phyloP scores from a whole-genome alignment of 2,113 vertebrate species.

The Salvelinus fontinalis region DNA sequence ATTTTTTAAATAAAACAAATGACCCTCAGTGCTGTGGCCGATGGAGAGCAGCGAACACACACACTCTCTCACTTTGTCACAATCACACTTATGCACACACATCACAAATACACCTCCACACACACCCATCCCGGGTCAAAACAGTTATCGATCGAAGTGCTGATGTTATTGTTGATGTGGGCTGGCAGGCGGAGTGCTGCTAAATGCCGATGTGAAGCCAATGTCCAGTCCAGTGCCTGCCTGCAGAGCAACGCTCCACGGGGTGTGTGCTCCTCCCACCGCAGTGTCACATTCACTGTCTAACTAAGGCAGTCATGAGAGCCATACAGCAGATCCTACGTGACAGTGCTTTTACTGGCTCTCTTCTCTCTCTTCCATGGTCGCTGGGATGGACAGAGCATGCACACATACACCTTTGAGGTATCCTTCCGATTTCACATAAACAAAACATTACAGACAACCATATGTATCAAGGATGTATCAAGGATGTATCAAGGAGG shows the following conservation, averaged over 20 bases:
- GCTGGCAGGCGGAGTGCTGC: constrained; percentile 12
- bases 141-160: constrained; percentile 35
- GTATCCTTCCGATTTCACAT: constrained; percentile 50
- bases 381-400: background rate
- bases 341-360: constrained; percentile 38
- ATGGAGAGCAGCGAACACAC: background rate
- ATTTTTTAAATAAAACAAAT: background rate
- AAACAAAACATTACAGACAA: constrained; percentile 24
- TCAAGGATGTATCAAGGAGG: constrained; percentile 53
- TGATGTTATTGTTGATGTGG: constrained; percentile 16
- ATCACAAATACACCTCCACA: constrained; percentile 27
- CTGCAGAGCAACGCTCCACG: constrained; percentile 31
- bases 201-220: constrained; percentile 37
- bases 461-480: constrained; percentile 35
- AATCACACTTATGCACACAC: constrained; percentile 9
- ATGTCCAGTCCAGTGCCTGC: constrained; percentile 20
- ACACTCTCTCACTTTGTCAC: background rate
- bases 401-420: constrained; percentile 33
- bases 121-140: constrained; percentile 18
- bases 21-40: background rate
- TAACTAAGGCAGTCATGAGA: constrained; percentile 43
- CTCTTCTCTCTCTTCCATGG: constrained; percentile 3
- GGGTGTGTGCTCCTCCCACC: constrained; percentile 44
- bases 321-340: constrained; percentile 53
- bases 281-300: constrained; percentile 43